These are phyloP conservation scores for Melieria crassipennis DNA, from an alignment of 2,888 invertebrate genomes.

Conservation along the genomic window DNA sequence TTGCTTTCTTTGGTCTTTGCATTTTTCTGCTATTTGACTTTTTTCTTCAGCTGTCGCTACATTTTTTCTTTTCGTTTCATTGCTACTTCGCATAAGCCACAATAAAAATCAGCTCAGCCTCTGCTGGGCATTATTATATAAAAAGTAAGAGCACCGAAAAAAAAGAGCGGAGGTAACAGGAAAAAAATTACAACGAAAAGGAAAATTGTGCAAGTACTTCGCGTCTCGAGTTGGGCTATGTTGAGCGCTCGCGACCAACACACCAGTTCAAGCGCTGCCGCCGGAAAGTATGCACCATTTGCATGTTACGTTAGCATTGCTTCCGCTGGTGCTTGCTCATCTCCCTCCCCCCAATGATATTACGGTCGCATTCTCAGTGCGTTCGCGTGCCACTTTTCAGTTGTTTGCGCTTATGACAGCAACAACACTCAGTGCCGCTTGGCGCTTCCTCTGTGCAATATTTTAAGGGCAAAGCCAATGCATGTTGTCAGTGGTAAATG, in stretches of 20 bases:
- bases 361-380: neutral
- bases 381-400: neutral
- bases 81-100: neutral
- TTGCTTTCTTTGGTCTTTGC: neutral
- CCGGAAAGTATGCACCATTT: constrained; percentile 34
- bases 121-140: neutral
- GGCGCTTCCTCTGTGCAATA: too few species aligned
- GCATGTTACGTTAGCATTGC: constrained; percentile 23
- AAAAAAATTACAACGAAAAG: too few species aligned
- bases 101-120: constrained; percentile 26
- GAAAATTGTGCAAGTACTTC: neutral
- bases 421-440: too few species aligned
- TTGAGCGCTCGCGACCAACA: neutral
- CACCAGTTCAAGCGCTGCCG: constrained; percentile 17
- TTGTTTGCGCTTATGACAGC: too few species aligned
- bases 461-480: too few species aligned
- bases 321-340: constrained; percentile 4
- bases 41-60: neutral
- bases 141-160: constrained; percentile 1
- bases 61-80: neutral
- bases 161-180: constrained; percentile 1
- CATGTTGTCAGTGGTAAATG: too few species aligned
- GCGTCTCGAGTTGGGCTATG: neutral
- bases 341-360: neutral
- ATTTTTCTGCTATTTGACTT: neutral